Conservation (phyloP, 2,113 vertebrate species). For the Xenus cinereus region DNA sequence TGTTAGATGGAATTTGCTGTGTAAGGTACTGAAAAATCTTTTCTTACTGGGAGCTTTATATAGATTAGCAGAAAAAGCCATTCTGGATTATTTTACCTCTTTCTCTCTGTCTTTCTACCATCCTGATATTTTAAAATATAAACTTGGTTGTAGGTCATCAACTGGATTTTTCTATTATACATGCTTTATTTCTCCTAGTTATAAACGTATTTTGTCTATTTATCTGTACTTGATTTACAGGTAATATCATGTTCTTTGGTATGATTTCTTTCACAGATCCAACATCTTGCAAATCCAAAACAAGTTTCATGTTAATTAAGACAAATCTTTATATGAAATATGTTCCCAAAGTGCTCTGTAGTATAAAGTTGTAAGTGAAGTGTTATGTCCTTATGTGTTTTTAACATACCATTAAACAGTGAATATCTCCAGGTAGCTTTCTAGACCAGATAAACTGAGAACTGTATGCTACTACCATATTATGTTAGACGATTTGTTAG, state of each 20-base stretch:
- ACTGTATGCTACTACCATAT: not conserved
- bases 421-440: not conserved
- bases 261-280: not conserved
- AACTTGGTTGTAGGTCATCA: not conserved
- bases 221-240: not conserved
- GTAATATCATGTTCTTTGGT: not conserved
- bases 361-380: not conserved
- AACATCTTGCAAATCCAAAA: not conserved
- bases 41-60: not conserved
- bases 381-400: not conserved
- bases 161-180: not conserved
- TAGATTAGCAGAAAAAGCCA: not conserved
- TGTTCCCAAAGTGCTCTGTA: not conserved
- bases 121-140: not conserved
- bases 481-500: not conserved
- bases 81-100: not conserved
- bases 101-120: not conserved
- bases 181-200: not conserved
- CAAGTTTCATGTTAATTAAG: not conserved
- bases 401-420: not conserved
- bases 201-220: not conserved
- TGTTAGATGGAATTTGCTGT: not conserved
- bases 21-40: not conserved
- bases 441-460: not conserved
- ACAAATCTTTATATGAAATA: not conserved